Base-by-base conservation (phyloP, 2,113 vertebrate species). In the Dipodomys ordii region DNA sequence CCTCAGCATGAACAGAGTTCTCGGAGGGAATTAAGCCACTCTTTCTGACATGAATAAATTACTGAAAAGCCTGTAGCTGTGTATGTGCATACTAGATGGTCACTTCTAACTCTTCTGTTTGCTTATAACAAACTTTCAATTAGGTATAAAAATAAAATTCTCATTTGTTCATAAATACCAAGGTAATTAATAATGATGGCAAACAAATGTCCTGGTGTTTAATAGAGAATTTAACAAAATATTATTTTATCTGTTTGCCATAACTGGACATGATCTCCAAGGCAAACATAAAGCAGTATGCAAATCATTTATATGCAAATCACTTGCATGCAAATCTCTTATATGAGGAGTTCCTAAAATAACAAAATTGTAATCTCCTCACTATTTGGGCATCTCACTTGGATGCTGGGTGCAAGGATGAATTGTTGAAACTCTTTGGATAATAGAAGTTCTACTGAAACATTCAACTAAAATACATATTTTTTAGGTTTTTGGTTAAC, bases 51-150 rank as follows among this genome's bases (percentile, higher is more conserved):
- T 73, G n/a, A 83, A 83, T 60, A 91, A 83, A 81, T 65, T 60
- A 49, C 20, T 86, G 35, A 18, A 57, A 90, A 95, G 68, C 11
- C 23, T 86, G 6, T n/a, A 57, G 53, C 30, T 83, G 62, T 86
- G 89, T 32, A n/a, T 88, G 87, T 88, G 96, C 97, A 95, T 83
- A 96, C 87, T 93, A 93, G 57, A 92, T 90, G 95, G 88, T 95
- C 94, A 98, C 98, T 97, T 93, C n/a, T 72, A 73, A 77, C 10
- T 95, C 76, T 97, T 93, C 95, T 87, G 93, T 98, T 98, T 94
- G 74, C 32, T 94, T 92, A 89, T 97, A 96, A 94, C 95, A 96
- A 97, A 96, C 96, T 97, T 97, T 97, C 96, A 97, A 97, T 98
- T 96, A 92, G 93, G 44, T 68, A 93, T 93, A 88, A 6, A 46